Conservation (phyloP, 2,113 vertebrate species). For the Vidua macroura region DNA sequence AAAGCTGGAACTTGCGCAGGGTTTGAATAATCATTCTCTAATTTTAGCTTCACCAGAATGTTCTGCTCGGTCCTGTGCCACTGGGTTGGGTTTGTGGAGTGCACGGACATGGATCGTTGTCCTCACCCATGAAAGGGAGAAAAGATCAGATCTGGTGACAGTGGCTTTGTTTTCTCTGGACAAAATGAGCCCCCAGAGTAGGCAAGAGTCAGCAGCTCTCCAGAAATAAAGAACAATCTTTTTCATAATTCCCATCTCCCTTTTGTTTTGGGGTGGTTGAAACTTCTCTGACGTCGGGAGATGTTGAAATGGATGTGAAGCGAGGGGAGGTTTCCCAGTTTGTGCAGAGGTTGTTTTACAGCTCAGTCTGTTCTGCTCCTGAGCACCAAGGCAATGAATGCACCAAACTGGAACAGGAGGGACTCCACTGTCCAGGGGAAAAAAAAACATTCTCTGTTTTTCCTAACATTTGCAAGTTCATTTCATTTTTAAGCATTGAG, state of each 20-base stretch:
- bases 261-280: background rate
- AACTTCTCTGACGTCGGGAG: background rate
- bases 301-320: background rate
- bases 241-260: background rate
- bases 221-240: background rate
- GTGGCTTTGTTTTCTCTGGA: background rate
- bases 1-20: background rate
- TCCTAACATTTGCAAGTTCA: background rate
- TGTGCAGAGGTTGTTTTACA: background rate
- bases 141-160: background rate
- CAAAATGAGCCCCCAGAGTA: background rate
- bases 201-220: background rate
- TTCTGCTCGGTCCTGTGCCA: background rate
- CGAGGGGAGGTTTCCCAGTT: background rate
- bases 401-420: background rate
- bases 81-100: background rate
- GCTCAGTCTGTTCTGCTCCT: background rate
- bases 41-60: conserved; percentile 7
- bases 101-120: fast-evolving
- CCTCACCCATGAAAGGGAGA: background rate
- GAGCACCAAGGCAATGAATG: background rate
- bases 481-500: background rate
- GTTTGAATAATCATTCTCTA: conserved; percentile 23
- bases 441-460: background rate
- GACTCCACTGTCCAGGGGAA: background rate